Base-by-base conservation (phyloP, 2,888 invertebrate genomes). In the Tenodera sinensis region DNA sequence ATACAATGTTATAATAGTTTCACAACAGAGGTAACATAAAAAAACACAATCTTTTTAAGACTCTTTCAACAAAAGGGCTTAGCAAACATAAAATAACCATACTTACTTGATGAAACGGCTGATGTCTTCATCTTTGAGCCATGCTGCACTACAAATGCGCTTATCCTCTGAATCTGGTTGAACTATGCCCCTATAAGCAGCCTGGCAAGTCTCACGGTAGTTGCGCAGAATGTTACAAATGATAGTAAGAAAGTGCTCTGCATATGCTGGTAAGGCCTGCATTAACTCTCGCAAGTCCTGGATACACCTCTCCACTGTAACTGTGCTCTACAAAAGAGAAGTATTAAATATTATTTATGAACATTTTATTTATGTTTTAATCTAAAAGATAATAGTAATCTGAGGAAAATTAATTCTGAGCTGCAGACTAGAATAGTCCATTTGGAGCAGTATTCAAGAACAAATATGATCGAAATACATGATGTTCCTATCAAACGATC, bases 81-180 rank as follows among this genome's bases (percentile, higher is more conserved):
- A 3, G n/a, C 85, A 14, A 54, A 88, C 25, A 27, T 8, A 47
- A 87, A 27, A 47, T n/a, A 83, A 93, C n/a, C 7, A 91, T 30
- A 94, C 93, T 91, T 95, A 96, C 96, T 97, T 98, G 91, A 99
- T 95, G 93, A 98, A 98, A 88, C 98, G 94, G 92, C 97, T 98
- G 90, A 99, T 98, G 92, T 99, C 99, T 92, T 98, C 98, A 93
- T 99, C 99, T 91, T 98, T 97, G 1, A 98, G 95, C 98, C 98
- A 98, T 20, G 96, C 96, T 0, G 97, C 97, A 92, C 97, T 97
- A 91, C 97, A 97, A 90, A 98, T 96, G 90, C 96, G 94, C 91
- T 96, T 95, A 92, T 97, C 97, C 92, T 97, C 97, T 0, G 96
- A 95, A 91, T 97, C 97, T 0, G 96, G 96, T 92, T 97, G 97